Base-by-base conservation (phyloP, 1,140 invertebrate genomes). In the Drosophila sproati region DNA sequence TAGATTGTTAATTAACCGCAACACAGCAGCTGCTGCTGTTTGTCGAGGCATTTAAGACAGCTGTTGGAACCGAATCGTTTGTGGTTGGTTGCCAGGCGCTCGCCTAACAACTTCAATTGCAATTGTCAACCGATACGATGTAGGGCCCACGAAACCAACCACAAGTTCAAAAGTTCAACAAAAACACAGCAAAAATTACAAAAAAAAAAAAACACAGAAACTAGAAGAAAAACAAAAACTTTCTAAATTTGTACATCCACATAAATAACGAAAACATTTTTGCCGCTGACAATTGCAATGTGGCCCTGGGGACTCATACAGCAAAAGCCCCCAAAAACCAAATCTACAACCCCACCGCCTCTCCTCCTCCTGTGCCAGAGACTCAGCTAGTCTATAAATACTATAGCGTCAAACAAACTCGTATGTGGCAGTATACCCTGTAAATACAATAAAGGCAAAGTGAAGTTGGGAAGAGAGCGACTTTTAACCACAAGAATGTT, bases 61-160 rank as follows among this genome's bases (percentile, higher is more conserved):
- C 39, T 52, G 62, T 41, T 56, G 82, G 63, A 78, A 87, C 79
- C 52, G 52, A 73, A 87, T 68, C 78, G 70, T 47, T 60, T 86
- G 81, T 37, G 82, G 81, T 81, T 48, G 57, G 12, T 80, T 64
- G 34, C 35, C 61, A 43, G 73, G 43, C 70, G 79, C 74, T 77
- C 67, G 60, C 66, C 79, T 74, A 82, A 77, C 79, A 82, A 77
- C 79, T 82, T 61, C 45, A 78, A 59, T 47, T 57, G 82, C 62
- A 54, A 70, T 82, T 87, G 82, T 87, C 83, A 87, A 78, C 79
- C 55, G 77, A 87, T 80, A 78, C 43, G 72, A 79, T 82, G 55
- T 57, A 54, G 51, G 12, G 57, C 56, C 62, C 12, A 72, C 79
- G 48, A 51, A 63, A 52, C 47, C 76, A 85, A 73, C 82, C 83